These are phyloP conservation scores for Dryobota labecula DNA, from an alignment of 2,888 invertebrate species.

Conservation along the genomic window DNA sequence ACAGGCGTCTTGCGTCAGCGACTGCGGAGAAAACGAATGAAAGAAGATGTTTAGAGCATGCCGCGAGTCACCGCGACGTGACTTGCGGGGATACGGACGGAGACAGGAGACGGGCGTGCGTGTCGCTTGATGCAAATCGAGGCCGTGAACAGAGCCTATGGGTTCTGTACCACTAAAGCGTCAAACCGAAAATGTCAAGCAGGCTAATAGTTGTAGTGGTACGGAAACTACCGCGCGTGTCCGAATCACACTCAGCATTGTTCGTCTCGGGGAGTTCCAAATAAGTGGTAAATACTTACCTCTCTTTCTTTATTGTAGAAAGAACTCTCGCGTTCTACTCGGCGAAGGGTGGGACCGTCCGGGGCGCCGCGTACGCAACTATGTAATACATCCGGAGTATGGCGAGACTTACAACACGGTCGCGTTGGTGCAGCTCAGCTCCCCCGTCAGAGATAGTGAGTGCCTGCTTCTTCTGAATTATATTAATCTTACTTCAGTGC, in stretches of 20 bases:
- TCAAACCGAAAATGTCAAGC: not conserved
- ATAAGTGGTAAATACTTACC: not conserved
- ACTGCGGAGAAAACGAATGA: not conserved
- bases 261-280: no score
- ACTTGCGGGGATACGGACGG: not conserved
- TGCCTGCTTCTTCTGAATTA: not conserved
- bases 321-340: conserved; percentile 73
- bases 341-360: conserved; percentile 74
- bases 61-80: not conserved
- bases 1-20: not conserved
- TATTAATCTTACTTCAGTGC: no score
- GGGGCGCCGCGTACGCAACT: conserved; percentile 78
- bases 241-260: no score
- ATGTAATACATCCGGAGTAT: conserved; percentile 82
- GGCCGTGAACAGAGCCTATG: not conserved
- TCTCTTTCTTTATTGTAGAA: conserved; percentile 59
- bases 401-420: conserved; percentile 79
- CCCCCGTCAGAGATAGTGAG: conserved; percentile 72
- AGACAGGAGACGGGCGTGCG: not conserved
- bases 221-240: not conserved
- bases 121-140: not conserved
- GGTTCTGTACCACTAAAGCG: not conserved
- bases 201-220: not conserved
- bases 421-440: conserved; percentile 79
- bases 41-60: not conserved